These are phyloP conservation scores for Drosophila saltans DNA, from an alignment of 1,140 invertebrate species.

Conservation along the genomic window DNA sequence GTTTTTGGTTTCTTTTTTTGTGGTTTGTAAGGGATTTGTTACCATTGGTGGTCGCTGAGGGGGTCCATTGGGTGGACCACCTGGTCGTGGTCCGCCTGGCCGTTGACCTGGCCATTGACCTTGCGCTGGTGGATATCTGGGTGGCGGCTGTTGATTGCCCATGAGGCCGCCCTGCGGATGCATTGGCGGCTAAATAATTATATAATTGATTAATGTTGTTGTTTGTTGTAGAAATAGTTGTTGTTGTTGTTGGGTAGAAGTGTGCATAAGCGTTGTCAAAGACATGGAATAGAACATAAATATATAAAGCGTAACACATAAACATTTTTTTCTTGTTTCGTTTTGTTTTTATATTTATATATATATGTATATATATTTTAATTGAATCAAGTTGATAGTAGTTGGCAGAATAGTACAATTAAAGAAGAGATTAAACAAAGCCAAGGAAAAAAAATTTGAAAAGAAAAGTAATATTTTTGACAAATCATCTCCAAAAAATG, in stretches of 20 bases:
- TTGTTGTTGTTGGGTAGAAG: constrained; percentile 71
- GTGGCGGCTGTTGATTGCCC: constrained; percentile 84
- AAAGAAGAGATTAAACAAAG: not conserved
- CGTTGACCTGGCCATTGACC: constrained; percentile 85
- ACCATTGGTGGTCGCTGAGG: constrained; percentile 89
- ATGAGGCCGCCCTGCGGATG: constrained; percentile 80
- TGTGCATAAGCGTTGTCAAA: constrained; percentile 77
- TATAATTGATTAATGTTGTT: constrained; percentile 58
- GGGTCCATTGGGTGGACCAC: constrained; percentile 85
- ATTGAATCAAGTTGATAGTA: not conserved
- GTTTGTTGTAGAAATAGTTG: constrained; percentile 44
- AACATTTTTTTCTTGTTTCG: constrained; percentile 51
- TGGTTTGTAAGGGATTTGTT: constrained; percentile 70
- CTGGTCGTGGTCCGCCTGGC: constrained; percentile 88
- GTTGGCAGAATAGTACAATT: not conserved
- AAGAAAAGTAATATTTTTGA: not conserved
- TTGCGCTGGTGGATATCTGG: constrained; percentile 82
- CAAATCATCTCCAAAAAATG: not conserved
- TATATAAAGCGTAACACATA: constrained; percentile 78
- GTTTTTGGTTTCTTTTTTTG: constrained; percentile 15
- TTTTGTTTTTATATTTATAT: too few species aligned
- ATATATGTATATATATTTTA: constrained; percentile 15
- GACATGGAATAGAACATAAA: constrained; percentile 81
- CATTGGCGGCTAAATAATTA: constrained; percentile 79
- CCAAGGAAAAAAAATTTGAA: not conserved